phyloP scores from a whole-genome alignment of 2,888 invertebrate species.

The Phrixothrix hirtus region DNA sequence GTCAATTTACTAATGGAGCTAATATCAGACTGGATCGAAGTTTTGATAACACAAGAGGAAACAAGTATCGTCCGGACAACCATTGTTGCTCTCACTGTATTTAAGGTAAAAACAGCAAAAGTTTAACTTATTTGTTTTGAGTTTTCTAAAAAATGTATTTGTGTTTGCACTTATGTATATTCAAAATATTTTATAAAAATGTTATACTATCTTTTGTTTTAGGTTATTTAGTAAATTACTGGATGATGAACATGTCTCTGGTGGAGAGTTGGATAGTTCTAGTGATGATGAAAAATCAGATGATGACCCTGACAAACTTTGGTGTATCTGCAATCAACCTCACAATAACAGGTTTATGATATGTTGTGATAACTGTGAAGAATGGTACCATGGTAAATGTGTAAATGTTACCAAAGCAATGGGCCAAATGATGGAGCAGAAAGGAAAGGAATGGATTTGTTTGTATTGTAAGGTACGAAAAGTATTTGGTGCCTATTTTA shows the following conservation, averaged over 20 bases:
- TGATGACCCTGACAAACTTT: slow-evolving; percentile 89
- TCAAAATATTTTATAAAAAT: background rate
- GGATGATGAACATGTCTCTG: slow-evolving; percentile 54
- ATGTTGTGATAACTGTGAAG: slow-evolving; percentile 92
- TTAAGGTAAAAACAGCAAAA: too few relatives aligned
- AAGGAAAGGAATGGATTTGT: slow-evolving; percentile 87
- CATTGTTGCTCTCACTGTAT: too few relatives aligned
- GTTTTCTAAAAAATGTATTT: too few relatives aligned
- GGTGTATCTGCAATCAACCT: slow-evolving; percentile 95
- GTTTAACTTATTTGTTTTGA: too few relatives aligned
- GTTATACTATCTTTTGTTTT: too few relatives aligned
- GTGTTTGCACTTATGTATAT: too few relatives aligned
- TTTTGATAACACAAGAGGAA: too few relatives aligned
- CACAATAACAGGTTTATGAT: slow-evolving; percentile 98
- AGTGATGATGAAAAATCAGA: slow-evolving; percentile 68
- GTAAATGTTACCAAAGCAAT: slow-evolving; percentile 90
- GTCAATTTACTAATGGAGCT: too few relatives aligned
- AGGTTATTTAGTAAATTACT: slow-evolving; percentile 47
- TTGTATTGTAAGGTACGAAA: slow-evolving; percentile 73
- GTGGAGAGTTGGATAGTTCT: slow-evolving; percentile 50
- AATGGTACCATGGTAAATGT: slow-evolving; percentile 98
- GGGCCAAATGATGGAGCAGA: slow-evolving; percentile 90
- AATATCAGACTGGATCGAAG: too few relatives aligned
- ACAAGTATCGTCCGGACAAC: too few relatives aligned
- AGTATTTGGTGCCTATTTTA: too few relatives aligned